Percentiles rank a stretch among this genome's conserved stretches.
Evolutionary conservation across 2,888 invertebrate genomes (phyloP).

Genomic region (Hydrotaea diabolus): DNA sequence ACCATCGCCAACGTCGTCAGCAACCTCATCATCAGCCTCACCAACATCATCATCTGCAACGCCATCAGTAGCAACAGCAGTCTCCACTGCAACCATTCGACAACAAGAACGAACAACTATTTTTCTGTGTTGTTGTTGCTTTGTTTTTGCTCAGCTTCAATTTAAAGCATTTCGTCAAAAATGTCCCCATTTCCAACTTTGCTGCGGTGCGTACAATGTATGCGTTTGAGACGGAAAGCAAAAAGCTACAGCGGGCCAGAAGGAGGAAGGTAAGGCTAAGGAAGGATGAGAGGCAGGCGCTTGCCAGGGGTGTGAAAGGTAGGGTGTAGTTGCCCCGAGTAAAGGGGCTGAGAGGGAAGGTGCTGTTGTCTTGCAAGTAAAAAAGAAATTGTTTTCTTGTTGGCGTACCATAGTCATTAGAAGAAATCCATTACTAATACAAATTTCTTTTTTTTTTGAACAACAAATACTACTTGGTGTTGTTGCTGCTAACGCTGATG

Average conservation of each 20-base stretch:
- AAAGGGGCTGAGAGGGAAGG: too few relatives aligned
- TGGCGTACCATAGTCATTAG: constrained; percentile 31
- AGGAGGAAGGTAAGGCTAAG: background rate
- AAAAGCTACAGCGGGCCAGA: background rate
- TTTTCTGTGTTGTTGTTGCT: constrained; percentile 48
- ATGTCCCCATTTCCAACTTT: constrained; percentile 45
- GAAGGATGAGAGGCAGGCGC: background rate
- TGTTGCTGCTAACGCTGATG: background rate
- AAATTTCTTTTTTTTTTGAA: constrained; percentile 15
- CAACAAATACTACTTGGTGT: constrained; percentile 7
- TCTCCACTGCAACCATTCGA: background rate
- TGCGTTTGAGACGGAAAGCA: background rate
- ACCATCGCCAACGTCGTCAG: constrained; percentile 40
- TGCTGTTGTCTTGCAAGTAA: background rate
- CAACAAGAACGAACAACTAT: constrained; percentile 1
- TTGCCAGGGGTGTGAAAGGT: constrained; percentile 7
- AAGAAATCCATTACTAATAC: constrained; percentile 51
- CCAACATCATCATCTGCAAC: constrained; percentile 25
- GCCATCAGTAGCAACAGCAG: background rate
- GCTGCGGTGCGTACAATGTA: background rate
- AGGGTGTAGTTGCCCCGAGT: too few relatives aligned
- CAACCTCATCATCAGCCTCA: background rate
- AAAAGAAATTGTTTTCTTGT: constrained; percentile 26
- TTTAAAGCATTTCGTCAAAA: constrained; percentile 56
- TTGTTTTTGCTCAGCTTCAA: constrained; percentile 10